phyloP scores from a whole-genome alignment of 1,140 invertebrate genomes.

The Trichomalopsis sarcophagae region DNA sequence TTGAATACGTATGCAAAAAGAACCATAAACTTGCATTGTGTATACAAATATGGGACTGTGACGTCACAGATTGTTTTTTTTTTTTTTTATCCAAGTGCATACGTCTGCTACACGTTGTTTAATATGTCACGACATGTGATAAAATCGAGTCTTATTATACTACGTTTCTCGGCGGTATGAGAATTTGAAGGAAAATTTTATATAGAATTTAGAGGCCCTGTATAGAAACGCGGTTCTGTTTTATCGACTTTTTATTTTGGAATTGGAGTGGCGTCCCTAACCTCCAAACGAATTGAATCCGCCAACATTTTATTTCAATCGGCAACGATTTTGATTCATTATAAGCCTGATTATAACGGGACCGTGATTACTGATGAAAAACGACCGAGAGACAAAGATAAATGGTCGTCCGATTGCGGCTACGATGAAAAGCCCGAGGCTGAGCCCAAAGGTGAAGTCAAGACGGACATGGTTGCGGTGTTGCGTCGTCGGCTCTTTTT shows the following conservation, averaged over 20 bases:
- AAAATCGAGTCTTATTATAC: too few relatives aligned
- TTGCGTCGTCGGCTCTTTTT: slow-evolving; percentile 42
- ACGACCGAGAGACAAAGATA: slow-evolving; percentile 7
- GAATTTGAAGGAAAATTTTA: too few relatives aligned
- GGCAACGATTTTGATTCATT: background rate
- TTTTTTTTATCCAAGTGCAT: too few relatives aligned
- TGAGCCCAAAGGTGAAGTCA: slow-evolving; percentile 39
- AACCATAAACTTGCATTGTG: too few relatives aligned
- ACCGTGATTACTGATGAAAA: slow-evolving; percentile 15
- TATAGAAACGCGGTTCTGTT: background rate
- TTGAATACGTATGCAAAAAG: too few relatives aligned
- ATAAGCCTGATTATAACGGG: background rate
- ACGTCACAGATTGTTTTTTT: too few relatives aligned
- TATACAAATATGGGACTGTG: too few relatives aligned
- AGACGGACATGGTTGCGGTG: background rate
- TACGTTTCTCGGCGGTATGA: too few relatives aligned
- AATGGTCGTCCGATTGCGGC: slow-evolving; percentile 24
- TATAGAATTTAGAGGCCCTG: too few relatives aligned
- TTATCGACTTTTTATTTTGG: slow-evolving; percentile 13
- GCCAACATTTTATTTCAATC: background rate
- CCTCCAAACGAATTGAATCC: slow-evolving; percentile 13
- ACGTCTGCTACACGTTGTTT: too few relatives aligned
- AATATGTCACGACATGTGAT: too few relatives aligned
- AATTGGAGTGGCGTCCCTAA: background rate
- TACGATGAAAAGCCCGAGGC: slow-evolving; percentile 21